phyloP scores from a whole-genome alignment of 2,888 invertebrate species.

The Calameuta pallipes region DNA sequence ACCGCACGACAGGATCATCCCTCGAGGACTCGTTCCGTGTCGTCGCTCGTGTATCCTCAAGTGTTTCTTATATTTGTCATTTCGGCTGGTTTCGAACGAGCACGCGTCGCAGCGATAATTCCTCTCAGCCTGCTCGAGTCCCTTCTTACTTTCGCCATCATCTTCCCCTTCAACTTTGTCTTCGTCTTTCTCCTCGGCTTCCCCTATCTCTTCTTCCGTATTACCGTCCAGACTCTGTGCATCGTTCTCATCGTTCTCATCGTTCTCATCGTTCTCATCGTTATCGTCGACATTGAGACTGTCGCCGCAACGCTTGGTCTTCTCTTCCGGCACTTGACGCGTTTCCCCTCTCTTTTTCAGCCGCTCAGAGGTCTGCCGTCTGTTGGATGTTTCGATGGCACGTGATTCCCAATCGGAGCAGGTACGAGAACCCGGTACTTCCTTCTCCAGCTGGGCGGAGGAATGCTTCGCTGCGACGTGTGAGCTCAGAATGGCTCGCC shows the following conservation, averaged over 20 bases:
- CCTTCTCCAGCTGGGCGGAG: no score
- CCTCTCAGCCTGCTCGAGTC: background rate
- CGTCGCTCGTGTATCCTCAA: conserved; percentile 1
- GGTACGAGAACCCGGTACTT: no score
- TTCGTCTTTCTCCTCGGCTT: background rate
- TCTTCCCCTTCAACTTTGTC: background rate
- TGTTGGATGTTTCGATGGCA: background rate
- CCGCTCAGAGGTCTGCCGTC: background rate
- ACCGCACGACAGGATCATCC: conserved; percentile 24
- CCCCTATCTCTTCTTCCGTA: conserved; percentile 8
- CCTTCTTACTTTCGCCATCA: background rate
- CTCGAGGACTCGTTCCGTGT: background rate
- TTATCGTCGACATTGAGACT: background rate
- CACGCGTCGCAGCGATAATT: conserved; percentile 12
- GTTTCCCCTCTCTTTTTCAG: conserved; percentile 18
- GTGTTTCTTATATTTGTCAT: conserved; percentile 15
- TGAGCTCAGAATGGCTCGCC: conserved; percentile 31
- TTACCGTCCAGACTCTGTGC: background rate
- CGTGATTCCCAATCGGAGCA: no score
- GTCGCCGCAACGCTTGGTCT: background rate
- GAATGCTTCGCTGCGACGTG: conserved; percentile 35
- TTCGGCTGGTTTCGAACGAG: conserved; percentile 7
- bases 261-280: conserved; percentile 9
- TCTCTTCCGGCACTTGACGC: no score
- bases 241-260: background rate